Evolutionary conservation across 2,888 invertebrate genomes (phyloP), one percentile per base, ranked within the genome.

Genomic region (Cotesia congregata): DNA sequence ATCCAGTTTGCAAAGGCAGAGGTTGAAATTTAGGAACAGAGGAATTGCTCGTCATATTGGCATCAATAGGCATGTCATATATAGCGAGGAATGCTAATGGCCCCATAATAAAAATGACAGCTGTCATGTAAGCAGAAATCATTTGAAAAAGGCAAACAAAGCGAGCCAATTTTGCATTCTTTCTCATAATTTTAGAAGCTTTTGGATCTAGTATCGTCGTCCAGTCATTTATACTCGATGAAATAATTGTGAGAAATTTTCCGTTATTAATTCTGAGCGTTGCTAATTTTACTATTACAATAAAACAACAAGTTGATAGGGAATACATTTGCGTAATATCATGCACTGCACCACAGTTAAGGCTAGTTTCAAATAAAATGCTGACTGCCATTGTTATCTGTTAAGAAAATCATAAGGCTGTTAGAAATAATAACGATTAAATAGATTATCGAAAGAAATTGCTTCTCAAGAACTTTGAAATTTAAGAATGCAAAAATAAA

Each of bases 221-320:
- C 78, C 78, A 80, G 41, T 80, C 80, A 3, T 77, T n/a, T 9
- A 80, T 41, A 20, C 77, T 77, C 2, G 77, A 77, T 6, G 67
- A 20, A 2, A 78, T 12, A 30, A 80, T 67, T 12, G 40, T 12
- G 5, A 20, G 61, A 75, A 80, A 74, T 59, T 74, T 73, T 50
- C 61, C 7, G 7, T 67, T 59, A 39, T 78, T 30, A 0, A 71
- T 1, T 3, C 75, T 73, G 6, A 71, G 38, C 3, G 67, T 5
- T 17, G 60, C 0, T 7, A 75, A 9, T 40, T 75, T 75, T 12
- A 64, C n/a, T 38, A 75, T 64, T 7, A 67, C 30, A n/a, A 71
- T 17, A 60, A 59, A 6, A 15, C 50, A 41, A 6, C 67, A 67
- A 0, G 71, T 40, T 7, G 38, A 12, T 40, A 75, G 15, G 7